Evolutionary conservation across 2,888 invertebrate species (phyloP).

Genomic region (Neoitamus cyanurus): DNA sequence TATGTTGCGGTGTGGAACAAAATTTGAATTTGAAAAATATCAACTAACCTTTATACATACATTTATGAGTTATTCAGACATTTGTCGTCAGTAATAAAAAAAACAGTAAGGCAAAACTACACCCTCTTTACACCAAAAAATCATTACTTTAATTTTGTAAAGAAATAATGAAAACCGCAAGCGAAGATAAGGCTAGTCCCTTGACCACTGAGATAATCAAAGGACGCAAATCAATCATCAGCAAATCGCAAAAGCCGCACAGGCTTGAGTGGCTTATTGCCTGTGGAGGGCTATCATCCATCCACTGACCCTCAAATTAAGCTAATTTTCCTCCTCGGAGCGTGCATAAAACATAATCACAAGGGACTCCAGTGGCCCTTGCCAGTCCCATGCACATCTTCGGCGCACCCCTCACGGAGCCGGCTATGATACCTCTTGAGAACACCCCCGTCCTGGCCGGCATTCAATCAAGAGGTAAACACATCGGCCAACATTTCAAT

Average conservation of each 20-base stretch:
- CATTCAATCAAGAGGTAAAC: constrained; percentile 43
- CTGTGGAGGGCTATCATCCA: neutral
- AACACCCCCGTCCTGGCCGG: neutral
- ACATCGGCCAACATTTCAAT: constrained; percentile 42
- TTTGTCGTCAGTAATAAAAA: too few relatives aligned
- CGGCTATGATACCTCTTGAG: constrained; percentile 27
- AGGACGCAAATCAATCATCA: constrained; percentile 45
- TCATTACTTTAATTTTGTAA: neutral
- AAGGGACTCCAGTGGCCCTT: constrained; percentile 49
- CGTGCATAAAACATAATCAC: constrained; percentile 56
- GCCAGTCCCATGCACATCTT: constrained; percentile 6
- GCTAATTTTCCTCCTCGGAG: constrained; percentile 56
- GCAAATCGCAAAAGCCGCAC: neutral
- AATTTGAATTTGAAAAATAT: too few relatives aligned
- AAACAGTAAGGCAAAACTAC: too few relatives aligned
- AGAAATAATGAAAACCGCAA: neutral
- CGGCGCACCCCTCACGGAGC: neutral
- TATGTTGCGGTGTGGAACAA: too few relatives aligned
- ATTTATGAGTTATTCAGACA: too few relatives aligned
- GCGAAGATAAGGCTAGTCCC: neutral
- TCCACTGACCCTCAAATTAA: constrained; percentile 55
- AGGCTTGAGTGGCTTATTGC: neutral
- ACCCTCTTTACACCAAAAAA: too few relatives aligned
- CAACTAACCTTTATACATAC: too few relatives aligned
- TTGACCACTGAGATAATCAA: neutral